A percentile compares a stretch with the other conserved stretches of the same genome.
Conservation (phyloP, 1,140 invertebrate species). For the Drosophila nigrodunni region DNA sequence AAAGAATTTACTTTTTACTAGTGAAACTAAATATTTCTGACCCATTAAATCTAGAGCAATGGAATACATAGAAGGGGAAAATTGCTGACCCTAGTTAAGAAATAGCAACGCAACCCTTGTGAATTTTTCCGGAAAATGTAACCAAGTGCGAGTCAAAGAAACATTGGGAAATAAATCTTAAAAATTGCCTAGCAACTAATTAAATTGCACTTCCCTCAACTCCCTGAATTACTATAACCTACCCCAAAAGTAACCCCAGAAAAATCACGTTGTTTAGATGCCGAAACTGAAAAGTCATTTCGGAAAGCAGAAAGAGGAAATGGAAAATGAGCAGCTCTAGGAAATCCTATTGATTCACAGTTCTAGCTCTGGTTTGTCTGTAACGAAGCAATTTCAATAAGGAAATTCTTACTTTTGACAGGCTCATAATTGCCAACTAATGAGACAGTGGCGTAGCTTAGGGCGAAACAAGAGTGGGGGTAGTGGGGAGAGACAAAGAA, state of each 20-base stretch:
- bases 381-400: slow-evolving; percentile 57
- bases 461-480: neutral
- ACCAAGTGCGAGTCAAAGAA: slow-evolving; percentile 24
- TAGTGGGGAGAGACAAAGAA: neutral
- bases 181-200: slow-evolving; percentile 46
- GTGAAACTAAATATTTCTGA: slow-evolving; percentile 12
- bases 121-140: slow-evolving; percentile 1
- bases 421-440: slow-evolving; percentile 69
- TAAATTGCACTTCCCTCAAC: slow-evolving; percentile 14
- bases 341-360: slow-evolving; percentile 51
- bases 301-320: slow-evolving; percentile 24
- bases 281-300: slow-evolving; percentile 35
- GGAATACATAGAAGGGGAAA: neutral
- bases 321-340: slow-evolving; percentile 31
- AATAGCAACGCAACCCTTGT: slow-evolving; percentile 34
- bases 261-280: slow-evolving; percentile 1
- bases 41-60: slow-evolving; percentile 14
- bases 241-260: neutral
- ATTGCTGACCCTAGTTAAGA: slow-evolving; percentile 33
- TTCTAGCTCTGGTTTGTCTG: slow-evolving; percentile 3
- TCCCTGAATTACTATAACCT: neutral
- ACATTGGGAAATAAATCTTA: slow-evolving; percentile 11
- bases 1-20: slow-evolving; percentile 4
- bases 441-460: slow-evolving; percentile 24
- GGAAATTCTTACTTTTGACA: slow-evolving; percentile 64